Evolutionary conservation across 2,113 vertebrate species (phyloP), one percentile per base, ranked within the genome.

Genomic region (Rhadina sibilatrix): DNA sequence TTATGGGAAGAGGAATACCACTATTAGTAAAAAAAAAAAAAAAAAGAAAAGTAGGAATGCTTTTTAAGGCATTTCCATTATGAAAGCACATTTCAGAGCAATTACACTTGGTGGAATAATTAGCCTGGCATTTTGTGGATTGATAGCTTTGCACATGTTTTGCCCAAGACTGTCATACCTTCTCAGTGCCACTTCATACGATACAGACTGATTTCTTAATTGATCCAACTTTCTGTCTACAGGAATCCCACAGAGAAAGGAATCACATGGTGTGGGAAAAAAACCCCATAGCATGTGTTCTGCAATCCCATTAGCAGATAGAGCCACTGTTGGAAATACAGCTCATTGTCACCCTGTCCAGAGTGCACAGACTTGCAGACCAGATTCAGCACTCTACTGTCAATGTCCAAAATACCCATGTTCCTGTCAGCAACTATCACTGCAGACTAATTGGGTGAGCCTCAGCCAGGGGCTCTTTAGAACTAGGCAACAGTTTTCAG

Each of bases 61-160:
- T 54, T 88, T 85, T 81, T 37, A 66, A 81, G 71, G 30, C 20
- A 63, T 64, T 88, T 80, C 17, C n/a, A 56, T 83, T 83, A 72
- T 63, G 42, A 91, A 93, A 80, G 35, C 27, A 44, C 59, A 64
- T 61, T 71, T 93, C 40, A 94, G 52, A 88, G 47, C 60, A 90
- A 61, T 91, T 90, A 76, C 11, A 83, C n/a, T 23, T 78, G 60
- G 56, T 37, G 77, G 54, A 90, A 90, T 89, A 90, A 92, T 88
- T 90, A 90, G 33, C 38, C 52, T 66, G 61, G 52, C 37, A 83
- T 82, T 91, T 89, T 87, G 18, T 14, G 14, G 52, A 86, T 33
- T 80, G 70, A 90, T 77, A 88, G 27, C 40, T 93, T 92, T 78
- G 64, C 2, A 2, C 25, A 64, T 64, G 25, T 87, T 89, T 96